These are phyloP conservation scores for Anthophora plumipes DNA, from an alignment of 2,888 invertebrate genomes.

Conservation along the genomic window DNA sequence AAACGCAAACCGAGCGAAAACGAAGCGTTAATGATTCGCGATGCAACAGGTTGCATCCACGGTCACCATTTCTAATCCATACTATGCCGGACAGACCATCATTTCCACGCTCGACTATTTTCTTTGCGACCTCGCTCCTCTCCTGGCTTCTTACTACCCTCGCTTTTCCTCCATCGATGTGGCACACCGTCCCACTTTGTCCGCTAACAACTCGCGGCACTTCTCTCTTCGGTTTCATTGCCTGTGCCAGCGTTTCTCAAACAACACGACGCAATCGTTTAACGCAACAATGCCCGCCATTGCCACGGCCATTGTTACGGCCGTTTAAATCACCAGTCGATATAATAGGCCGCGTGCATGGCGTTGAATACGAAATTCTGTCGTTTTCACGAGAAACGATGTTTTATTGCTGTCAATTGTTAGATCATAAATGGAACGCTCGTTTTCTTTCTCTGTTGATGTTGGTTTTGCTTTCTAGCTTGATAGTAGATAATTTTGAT, in stretches of 20 bases:
- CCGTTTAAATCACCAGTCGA: conserved; percentile 20
- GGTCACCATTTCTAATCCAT: conserved; percentile 51
- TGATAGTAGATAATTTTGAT: no score
- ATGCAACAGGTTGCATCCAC: conserved; percentile 40
- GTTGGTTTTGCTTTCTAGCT: no score
- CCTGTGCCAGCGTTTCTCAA: conserved; percentile 55
- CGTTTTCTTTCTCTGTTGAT: not conserved
- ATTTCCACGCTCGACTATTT: conserved; percentile 59
- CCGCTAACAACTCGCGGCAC: conserved; percentile 55
- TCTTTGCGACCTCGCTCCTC: conserved; percentile 51
- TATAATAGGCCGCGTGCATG: not conserved
- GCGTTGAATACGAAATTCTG: conserved; percentile 9
- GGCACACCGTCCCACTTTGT: conserved; percentile 78
- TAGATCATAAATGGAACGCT: not conserved
- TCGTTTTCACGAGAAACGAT: not conserved
- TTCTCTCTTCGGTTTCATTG: conserved; percentile 66
- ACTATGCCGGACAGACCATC: conserved; percentile 19
- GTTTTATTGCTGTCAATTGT: not conserved
- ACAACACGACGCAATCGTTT: conserved; percentile 13
- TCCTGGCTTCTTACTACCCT: conserved; percentile 55
- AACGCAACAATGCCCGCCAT: conserved; percentile 9
- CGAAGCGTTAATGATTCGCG: conserved; percentile 16
- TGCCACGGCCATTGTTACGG: conserved; percentile 32
- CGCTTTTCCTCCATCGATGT: conserved; percentile 74
- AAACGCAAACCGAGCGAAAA: conserved; percentile 16